phyloP scores from a whole-genome alignment of 2,113 vertebrate genomes.

The Pelecanoides urinatrix region DNA sequence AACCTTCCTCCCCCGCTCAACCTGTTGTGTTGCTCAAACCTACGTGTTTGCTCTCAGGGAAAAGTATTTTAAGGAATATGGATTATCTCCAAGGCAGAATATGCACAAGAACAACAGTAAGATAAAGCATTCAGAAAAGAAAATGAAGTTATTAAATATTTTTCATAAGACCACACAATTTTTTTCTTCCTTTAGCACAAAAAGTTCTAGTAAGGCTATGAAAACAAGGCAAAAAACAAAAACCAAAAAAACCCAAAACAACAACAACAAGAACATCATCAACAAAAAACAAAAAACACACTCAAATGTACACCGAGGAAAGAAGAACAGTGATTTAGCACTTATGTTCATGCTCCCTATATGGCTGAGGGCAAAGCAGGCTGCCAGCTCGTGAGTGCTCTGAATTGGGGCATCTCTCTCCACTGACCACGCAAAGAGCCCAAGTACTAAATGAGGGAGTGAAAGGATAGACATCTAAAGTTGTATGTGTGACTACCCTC shows the following conservation, averaged over 20 bases:
- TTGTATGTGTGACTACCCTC: neutral
- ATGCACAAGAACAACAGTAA: neutral
- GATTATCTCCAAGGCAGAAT: neutral
- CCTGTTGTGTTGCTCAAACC: neutral
- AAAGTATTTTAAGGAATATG: neutral
- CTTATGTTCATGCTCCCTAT: neutral
- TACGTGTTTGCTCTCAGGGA: neutral
- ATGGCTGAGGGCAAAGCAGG: neutral
- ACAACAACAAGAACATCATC: no score
- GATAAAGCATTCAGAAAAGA: neutral
- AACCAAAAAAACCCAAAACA: no score
- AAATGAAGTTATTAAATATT: neutral
- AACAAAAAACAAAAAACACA: no score
- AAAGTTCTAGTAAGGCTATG: neutral
- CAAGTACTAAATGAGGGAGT: fast-evolving
- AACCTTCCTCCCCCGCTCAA: neutral
- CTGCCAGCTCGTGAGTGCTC: neutral
- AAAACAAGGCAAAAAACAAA: neutral
- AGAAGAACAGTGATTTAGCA: neutral
- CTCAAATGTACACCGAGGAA: neutral
- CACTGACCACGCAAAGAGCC: neutral
- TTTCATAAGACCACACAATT: neutral
- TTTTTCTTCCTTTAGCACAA: neutral
- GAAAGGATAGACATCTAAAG: neutral
- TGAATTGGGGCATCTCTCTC: neutral